Evolutionary conservation across 2,888 invertebrate genomes (phyloP).

Genomic region (Bruchidius siliquastri): DNA sequence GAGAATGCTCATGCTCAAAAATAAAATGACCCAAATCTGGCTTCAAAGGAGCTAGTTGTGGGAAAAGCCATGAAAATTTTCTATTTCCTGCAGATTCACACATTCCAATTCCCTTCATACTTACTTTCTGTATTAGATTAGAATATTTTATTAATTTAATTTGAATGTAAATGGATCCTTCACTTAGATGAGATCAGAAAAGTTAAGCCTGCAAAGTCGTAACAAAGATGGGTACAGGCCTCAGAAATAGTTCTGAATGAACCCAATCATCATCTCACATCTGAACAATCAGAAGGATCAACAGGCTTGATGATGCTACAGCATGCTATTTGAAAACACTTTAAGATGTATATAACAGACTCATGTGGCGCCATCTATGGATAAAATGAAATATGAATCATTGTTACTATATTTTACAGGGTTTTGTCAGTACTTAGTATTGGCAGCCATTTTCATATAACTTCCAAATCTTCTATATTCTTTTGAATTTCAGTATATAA

Average conservation of each 20-base stretch:
- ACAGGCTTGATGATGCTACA: neutral
- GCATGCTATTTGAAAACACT: neutral
- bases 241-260: slow-evolving; percentile 26
- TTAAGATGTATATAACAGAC: neutral
- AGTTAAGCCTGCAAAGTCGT: slow-evolving; percentile 30
- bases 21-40: no score
- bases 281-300: slow-evolving; percentile 35
- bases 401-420: neutral
- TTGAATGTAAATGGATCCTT: slow-evolving; percentile 12
- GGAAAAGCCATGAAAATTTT: no score
- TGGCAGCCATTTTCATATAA: neutral
- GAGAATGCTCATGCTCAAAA: no score
- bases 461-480: neutral
- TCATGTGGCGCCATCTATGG: slow-evolving; percentile 21
- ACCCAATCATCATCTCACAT: slow-evolving; percentile 34
- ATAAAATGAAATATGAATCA: neutral
- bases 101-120: no score
- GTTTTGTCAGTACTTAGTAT: neutral
- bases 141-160: neutral
- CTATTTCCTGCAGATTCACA: no score
- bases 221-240: slow-evolving; percentile 30
- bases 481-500: neutral
- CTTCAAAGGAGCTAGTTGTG: no score
- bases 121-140: no score
- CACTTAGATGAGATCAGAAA: slow-evolving; percentile 29